Percentiles rank a stretch among this genome's conserved stretches.
Evolutionary conservation across 2,113 vertebrate genomes (phyloP).

Genomic region (Petrocephalus microphthalmus): DNA sequence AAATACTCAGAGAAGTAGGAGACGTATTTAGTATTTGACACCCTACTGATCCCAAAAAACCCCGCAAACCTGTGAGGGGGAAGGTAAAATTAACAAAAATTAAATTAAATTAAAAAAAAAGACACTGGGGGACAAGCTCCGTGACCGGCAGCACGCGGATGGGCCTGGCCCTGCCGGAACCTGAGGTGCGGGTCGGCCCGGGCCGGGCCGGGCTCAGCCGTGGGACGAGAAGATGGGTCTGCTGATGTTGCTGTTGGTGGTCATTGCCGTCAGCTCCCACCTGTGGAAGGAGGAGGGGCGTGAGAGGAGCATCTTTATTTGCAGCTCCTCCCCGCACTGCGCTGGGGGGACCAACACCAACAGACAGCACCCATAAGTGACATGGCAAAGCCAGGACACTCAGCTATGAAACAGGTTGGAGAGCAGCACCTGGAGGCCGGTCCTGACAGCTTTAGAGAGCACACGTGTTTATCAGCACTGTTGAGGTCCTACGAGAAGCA

Average conservation of each 20-base stretch:
- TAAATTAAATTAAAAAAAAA: constrained; percentile 5
- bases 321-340: too few relatives aligned
- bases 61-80: constrained; percentile 6
- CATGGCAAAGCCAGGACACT: background rate
- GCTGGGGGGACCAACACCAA: background rate
- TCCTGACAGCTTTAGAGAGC: background rate
- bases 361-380: background rate
- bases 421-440: background rate
- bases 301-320: background rate
- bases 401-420: background rate
- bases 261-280: constrained; percentile 98
- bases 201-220: constrained; percentile 54
- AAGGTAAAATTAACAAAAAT: background rate
- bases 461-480: background rate
- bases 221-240: constrained; percentile 93
- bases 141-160: constrained; percentile 16
- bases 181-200: background rate
- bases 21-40: background rate
- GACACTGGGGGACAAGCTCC: constrained; percentile 21
- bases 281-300: constrained; percentile 49
- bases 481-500: background rate
- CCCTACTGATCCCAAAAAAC: constrained; percentile 28
- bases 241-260: constrained; percentile 99
- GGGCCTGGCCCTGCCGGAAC: background rate
- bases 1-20: too few relatives aligned